Conservation (phyloP, 2,888 invertebrate genomes). For the Ariolimax columbianus region DNA sequence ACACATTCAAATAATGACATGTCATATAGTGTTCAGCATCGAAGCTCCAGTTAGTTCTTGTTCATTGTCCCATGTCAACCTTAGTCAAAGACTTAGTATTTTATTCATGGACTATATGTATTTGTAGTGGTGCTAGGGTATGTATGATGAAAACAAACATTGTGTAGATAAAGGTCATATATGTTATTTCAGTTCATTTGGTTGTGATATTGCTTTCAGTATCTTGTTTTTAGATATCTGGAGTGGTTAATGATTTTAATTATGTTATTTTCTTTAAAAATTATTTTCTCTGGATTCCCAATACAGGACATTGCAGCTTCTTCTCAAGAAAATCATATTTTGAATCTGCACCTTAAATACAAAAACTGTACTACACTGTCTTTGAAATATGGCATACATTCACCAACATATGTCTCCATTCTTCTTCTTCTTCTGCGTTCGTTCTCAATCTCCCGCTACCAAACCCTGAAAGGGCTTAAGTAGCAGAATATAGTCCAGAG, state of each 20-base stretch:
- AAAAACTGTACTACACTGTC: too few relatives aligned
- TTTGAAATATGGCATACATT: too few relatives aligned
- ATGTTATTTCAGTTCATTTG: background rate
- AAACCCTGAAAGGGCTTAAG: too few relatives aligned
- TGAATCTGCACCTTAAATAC: too few relatives aligned
- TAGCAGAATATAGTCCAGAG: too few relatives aligned
- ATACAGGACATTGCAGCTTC: too few relatives aligned
- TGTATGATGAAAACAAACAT: background rate
- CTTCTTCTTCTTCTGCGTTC: too few relatives aligned
- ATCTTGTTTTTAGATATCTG: too few relatives aligned
- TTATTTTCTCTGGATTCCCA: background rate
- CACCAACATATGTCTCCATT: too few relatives aligned
- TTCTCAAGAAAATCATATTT: too few relatives aligned
- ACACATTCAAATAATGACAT: background rate
- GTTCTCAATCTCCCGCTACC: too few relatives aligned
- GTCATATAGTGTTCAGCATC: background rate
- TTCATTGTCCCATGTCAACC: background rate
- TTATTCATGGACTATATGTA: background rate
- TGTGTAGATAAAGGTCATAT: background rate
- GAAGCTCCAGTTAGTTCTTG: background rate
- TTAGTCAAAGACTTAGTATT: background rate
- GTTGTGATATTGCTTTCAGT: background rate
- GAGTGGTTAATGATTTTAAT: background rate
- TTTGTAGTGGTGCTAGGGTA: background rate
- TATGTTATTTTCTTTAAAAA: background rate